Base-by-base conservation (phyloP, 2,113 vertebrate species). In the Chaetorhynchus papuensis region DNA sequence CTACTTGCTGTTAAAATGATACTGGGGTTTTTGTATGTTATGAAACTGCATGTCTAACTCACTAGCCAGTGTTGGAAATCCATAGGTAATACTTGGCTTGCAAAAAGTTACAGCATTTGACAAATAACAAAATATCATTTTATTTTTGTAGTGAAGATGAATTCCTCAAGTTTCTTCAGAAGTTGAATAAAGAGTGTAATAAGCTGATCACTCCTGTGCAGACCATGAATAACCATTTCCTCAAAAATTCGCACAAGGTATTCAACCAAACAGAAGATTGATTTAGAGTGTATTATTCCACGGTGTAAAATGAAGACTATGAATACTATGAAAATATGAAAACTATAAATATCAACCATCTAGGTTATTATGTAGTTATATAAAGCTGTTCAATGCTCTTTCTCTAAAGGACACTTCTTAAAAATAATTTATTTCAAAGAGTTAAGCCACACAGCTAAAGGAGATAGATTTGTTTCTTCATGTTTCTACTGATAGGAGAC, bases 171-270 rank as follows among this genome's bases (percentile, higher is more conserved):
- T 99, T 99, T 96, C 98, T 99, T 92, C 95, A 99, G 85, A 98
- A 98, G 84, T 72, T 99, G 94, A 98, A 96, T 84, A 98, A 98
- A 49, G 98, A 99, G 50, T 99, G 99, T 96, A 97, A 81, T 92
- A 98, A 98, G 85, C 97, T 99, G 96, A 99, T 97, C 5, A 87
- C 98, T 93, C 96, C 95, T 9, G 96, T 99, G 72, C 98, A 99
- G 94, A 98, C 98, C 37, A 80, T 98, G 85, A 97, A 98, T 94
- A 93, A 96, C 30, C 98, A 98, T 64, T 98, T 99, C 59, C 98
- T 99, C 41, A 94, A 95, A 72, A 98, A 98, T 52, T 96, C 98
- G 60, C 98, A 98, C 52, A 98, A 99, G 99, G 99, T 99, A 98
- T 80, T 96, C 30, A 84, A 70, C 26, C 60, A 95, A 83, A 90